Base-by-base conservation (phyloP, 2,113 vertebrate species). In the Oncorhynchus keta region DNA sequence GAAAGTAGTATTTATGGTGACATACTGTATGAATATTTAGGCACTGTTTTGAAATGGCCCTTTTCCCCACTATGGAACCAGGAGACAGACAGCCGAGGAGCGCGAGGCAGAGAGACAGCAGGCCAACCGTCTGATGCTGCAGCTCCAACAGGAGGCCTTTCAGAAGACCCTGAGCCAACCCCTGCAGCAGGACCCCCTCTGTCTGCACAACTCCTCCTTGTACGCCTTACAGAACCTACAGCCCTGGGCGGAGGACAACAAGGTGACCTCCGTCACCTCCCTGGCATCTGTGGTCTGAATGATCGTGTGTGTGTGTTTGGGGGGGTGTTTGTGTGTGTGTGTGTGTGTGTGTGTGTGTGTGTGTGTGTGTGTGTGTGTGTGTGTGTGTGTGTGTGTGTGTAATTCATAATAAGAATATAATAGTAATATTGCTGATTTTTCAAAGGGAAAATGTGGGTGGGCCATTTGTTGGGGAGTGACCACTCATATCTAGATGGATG, bases 221-320 rank as follows among this genome's bases (percentile, higher is more conserved):
- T 97, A 95, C 85, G 96, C 97, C 86, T 93, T 98, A 91, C 97
- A 99, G 94, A 98, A 98, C 93, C 94, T 99, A 81, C 97, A 99
- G 93, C 97, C 97, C 75, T 99, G 97, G 97, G 97, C 97, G 0
- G 97, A 99, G 75, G 96, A 98, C 89, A 96, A 95, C 94, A 96
- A 97, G 91, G 96, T 97, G 93, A 95, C 96, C 64, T 96, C 96
- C 1, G 95, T 97, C 93, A 97, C 96, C 3, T 95, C 96, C 71
- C 90, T 97, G 66, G 97, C 97, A 35, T 96, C 96, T 0, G 95
- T 97, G 77, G 96, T 97, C 81, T 97, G 95, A 97, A 65, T 79
- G 65, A 39, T 24, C 39, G 49, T 81, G 81, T 66, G 30, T 78
- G 73, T 75, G 78, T 68, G 81, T 48, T 3, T 45, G 8, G 8